These are phyloP conservation scores for Ceyx margarethae DNA, from an alignment of 2,113 vertebrate genomes.

Conservation along the genomic window DNA sequence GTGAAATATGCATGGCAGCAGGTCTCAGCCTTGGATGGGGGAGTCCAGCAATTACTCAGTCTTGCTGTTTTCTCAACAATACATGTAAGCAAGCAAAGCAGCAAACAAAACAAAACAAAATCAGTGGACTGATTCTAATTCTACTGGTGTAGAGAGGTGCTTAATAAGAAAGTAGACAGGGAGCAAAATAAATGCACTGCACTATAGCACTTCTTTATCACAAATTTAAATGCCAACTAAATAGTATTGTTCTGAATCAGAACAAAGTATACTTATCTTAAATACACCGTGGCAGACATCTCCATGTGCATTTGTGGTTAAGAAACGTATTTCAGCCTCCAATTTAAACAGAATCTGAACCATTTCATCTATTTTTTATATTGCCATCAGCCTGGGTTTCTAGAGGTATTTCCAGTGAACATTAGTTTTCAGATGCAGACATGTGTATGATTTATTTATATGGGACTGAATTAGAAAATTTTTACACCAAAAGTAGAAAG, in stretches of 20 bases:
- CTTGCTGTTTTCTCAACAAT: neutral
- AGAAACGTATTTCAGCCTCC: neutral
- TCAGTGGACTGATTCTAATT: neutral
- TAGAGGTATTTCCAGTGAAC: neutral
- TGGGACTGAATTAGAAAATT: neutral
- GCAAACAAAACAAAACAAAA: neutral
- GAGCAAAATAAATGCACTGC: neutral
- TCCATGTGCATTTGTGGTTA: neutral
- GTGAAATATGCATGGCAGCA: neutral
- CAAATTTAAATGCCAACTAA: conserved; percentile 10
- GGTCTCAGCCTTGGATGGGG: neutral
- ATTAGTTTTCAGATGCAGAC: neutral
- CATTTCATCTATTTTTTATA: neutral
- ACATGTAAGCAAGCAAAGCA: neutral
- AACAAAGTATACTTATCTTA: neutral
- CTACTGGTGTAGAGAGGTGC: neutral
- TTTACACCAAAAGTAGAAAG: neutral
- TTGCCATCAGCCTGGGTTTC: neutral
- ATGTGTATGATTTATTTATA: neutral
- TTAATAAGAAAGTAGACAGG: neutral
- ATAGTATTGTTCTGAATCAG: neutral
- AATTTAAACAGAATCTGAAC: neutral
- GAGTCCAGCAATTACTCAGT: neutral
- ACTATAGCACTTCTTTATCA: neutral
- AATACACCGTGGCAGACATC: neutral